Base-by-base conservation (phyloP, 2,888 invertebrate species). In the Catotricha subobsoleta region DNA sequence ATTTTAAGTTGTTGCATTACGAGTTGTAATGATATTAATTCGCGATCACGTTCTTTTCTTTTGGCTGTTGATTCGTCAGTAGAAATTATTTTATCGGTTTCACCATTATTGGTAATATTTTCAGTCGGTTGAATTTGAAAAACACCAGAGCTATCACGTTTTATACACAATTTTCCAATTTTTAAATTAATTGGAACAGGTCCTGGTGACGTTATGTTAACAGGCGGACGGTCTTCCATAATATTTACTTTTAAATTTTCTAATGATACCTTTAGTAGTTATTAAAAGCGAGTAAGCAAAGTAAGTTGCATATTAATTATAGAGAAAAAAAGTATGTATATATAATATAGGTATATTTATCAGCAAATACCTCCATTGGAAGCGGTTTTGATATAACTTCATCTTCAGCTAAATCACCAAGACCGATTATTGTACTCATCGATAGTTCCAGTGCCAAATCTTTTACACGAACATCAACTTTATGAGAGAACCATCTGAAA, bases 371-470 rank as follows among this genome's bases (percentile, higher is more conserved):
- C 68, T 83, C 74, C 53, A 88, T 66, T 4, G 90, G 88, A 62
- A 90, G 72, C 1, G 87, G 81, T 42, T 76, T 72, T 2, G 74
- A 74, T 19, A 82, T 68, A 28, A 84, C 71, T 64, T 92, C 91
- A 59, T 92, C 91, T 56, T 91, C 91, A 1, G 81, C 67, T 47
- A 92, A 71, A 59, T 88, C 90, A 0, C 79, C 71, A 12, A 92
- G 62, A 10, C 83, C 86, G 27, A 79, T 71, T 1, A 87, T 70
- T 0, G 84, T 83, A 54, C 83, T 84, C 78, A 83, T 81, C 39
- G 79, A 76, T 40, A 88, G 66, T 12, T 72, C 68, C 48, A 86
- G 58, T 42, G 65, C 67, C 39, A 84, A 62, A 50, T 83, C 78
- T 10, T 67, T 65, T 0, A 80, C 68, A 19, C 70, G 68, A 9